Evolutionary conservation across 2,888 invertebrate genomes (phyloP).

Genomic region (Agrotis clavis): DNA sequence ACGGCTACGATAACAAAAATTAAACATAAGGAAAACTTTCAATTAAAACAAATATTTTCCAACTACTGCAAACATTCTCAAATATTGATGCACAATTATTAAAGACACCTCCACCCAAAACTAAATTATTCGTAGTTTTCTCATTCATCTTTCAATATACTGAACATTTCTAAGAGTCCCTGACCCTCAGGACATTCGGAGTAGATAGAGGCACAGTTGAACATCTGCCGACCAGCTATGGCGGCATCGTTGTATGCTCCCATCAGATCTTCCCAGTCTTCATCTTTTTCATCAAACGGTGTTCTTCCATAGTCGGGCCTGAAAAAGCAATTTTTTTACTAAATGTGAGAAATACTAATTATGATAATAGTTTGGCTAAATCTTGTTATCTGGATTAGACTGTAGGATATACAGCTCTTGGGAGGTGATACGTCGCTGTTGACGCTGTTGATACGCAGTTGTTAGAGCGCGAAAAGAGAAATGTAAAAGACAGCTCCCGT

Average conservation of each 20-base stretch:
- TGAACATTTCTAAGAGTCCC: slow-evolving; percentile 92
- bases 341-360: slow-evolving; percentile 63
- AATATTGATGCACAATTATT: neutral
- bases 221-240: slow-evolving; percentile 92
- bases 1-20: too few species aligned
- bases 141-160: slow-evolving; percentile 79
- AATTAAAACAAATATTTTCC: too few species aligned
- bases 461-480: too few species aligned
- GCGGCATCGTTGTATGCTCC: slow-evolving; percentile 92
- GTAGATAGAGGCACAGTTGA: slow-evolving; percentile 92
- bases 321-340: slow-evolving; percentile 30
- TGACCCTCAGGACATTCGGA: slow-evolving; percentile 91
- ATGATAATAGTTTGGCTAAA: too few species aligned
- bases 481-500: too few species aligned
- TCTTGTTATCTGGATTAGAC: too few species aligned
- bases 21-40: too few species aligned
- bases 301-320: slow-evolving; percentile 91
- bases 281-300: slow-evolving; percentile 86
- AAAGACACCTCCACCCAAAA: neutral
- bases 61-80: neutral
- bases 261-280: slow-evolving; percentile 77
- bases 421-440: too few species aligned
- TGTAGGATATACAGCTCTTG: too few species aligned
- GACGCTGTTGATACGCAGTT: too few species aligned
- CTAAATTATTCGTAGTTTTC: neutral